Evolutionary conservation across 2,797 vertebrate genomes (phyloP).

Genomic region (Bradypus variegatus): DNA sequence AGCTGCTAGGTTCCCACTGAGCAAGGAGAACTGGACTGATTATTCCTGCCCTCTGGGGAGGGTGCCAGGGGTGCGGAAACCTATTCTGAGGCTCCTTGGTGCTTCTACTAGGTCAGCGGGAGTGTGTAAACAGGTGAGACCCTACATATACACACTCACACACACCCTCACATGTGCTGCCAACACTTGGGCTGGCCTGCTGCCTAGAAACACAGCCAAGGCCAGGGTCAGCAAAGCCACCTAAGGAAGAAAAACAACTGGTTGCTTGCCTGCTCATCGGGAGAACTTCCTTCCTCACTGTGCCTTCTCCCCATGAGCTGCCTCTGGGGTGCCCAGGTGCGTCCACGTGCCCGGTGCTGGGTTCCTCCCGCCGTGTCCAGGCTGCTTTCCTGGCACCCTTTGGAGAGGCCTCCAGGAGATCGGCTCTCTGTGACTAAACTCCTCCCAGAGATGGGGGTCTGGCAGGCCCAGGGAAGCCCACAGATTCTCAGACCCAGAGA

Average conservation of each 20-base stretch:
- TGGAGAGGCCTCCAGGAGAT: not conserved
- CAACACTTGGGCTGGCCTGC: not conserved
- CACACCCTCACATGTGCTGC: not conserved
- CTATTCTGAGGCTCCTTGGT: not conserved
- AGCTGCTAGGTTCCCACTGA: not conserved
- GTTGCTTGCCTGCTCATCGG: constrained; percentile 55
- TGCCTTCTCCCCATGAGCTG: not conserved
- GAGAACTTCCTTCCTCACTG: constrained; percentile 62
- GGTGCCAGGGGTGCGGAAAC: not conserved
- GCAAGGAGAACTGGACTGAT: not conserved
- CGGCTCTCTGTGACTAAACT: not conserved
- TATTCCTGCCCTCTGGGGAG: not conserved
- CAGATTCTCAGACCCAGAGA: not conserved
- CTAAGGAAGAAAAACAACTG: constrained; percentile 68
- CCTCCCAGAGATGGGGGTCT: not conserved
- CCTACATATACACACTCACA: not conserved
- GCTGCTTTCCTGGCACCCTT: not conserved
- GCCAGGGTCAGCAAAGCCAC: constrained; percentile 2
- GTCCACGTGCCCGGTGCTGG: not conserved
- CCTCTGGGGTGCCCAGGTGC: fast-evolving
- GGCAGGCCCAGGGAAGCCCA: not conserved
- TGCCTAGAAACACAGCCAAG: not conserved
- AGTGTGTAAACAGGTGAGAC: not conserved
- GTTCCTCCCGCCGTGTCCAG: not conserved
- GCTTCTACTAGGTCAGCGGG: not conserved